Percentiles rank a stretch among this genome's conserved stretches.
Evolutionary conservation across 2,888 invertebrate genomes (phyloP).

Genomic region (Hoplodrina blanda): DNA sequence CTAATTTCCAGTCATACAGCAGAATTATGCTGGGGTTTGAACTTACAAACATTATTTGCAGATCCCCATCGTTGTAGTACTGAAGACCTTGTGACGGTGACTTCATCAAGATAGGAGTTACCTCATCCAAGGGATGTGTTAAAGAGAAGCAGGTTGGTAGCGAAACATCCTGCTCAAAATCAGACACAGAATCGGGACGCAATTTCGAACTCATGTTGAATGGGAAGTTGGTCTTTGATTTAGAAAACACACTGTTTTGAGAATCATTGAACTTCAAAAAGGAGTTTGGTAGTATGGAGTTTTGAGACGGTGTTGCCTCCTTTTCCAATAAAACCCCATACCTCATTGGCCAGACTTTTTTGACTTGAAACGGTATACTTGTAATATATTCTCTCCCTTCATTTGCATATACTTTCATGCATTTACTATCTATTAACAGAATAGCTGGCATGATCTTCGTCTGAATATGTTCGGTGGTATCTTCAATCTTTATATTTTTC

Average conservation of each 20-base stretch:
- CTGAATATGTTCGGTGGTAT: conserved; percentile 86
- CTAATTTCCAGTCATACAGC: conserved; percentile 94
- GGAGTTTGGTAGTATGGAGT: conserved; percentile 79
- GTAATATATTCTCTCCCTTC: conserved; percentile 96
- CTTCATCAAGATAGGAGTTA: conserved; percentile 95
- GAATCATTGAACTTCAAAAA: conserved; percentile 83
- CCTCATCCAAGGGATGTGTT: conserved; percentile 97
- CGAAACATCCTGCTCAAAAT: conserved; percentile 86
- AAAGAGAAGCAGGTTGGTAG: conserved; percentile 96
- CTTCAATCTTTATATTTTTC: conserved; percentile 87
- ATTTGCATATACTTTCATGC: conserved; percentile 94
- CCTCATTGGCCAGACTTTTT: conserved; percentile 95
- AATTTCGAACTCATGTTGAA: conserved; percentile 84
- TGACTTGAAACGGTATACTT: conserved; percentile 95
- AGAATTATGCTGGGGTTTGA: conserved; percentile 95
- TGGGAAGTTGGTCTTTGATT: conserved; percentile 73
- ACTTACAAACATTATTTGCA: conserved; percentile 94
- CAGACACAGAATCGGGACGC: conserved; percentile 80
- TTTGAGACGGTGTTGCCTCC: conserved; percentile 84
- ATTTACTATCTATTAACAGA: conserved; percentile 94
- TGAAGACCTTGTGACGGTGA: conserved; percentile 90
- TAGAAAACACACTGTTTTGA: conserved; percentile 80
- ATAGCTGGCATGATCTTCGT: conserved; percentile 92
- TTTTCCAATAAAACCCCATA: conserved; percentile 96
- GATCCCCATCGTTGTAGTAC: conserved; percentile 92